Percentiles rank a stretch among this genome's conserved stretches.
Evolutionary conservation across 2,113 vertebrate species (phyloP).

Genomic region (Poeciliopsis occidentalis): DNA sequence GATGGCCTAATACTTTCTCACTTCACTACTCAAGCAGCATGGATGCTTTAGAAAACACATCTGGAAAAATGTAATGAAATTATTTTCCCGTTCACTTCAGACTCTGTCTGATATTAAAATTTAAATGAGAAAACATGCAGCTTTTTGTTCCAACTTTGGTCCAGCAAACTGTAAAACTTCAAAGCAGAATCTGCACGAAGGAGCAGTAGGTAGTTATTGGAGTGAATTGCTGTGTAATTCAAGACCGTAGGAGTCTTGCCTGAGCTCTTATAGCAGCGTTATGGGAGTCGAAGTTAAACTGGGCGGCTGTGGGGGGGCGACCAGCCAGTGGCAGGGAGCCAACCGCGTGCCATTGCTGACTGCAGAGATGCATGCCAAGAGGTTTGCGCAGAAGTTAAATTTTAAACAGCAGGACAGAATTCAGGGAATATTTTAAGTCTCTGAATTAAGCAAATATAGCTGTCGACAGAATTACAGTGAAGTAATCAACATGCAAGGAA

Average conservation of each 20-base stretch:
- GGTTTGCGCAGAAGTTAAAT: constrained; percentile 36
- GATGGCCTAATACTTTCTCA: neutral
- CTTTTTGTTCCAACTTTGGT: constrained; percentile 2
- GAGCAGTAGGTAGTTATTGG: constrained; percentile 33
- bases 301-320: constrained; percentile 1
- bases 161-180: constrained; percentile 6
- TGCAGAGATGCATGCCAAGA: constrained; percentile 56
- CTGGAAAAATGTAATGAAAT: neutral
- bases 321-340: constrained; percentile 40
- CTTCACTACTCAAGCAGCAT: too few relatives aligned
- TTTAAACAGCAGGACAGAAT: constrained; percentile 24
- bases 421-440: constrained; percentile 40
- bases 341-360: constrained; percentile 62
- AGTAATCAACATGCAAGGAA: neutral
- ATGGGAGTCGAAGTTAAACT: constrained; percentile 43
- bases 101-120: constrained; percentile 16
- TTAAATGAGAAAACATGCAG: constrained; percentile 18
- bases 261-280: constrained; percentile 47
- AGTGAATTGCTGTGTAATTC: constrained; percentile 53
- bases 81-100: neutral
- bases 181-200: constrained; percentile 33
- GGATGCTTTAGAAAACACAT: constrained; percentile 3
- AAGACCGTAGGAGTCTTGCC: constrained; percentile 39
- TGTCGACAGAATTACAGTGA: constrained; percentile 21
- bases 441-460: constrained; percentile 38